These are phyloP conservation scores for Aplodontia rufa DNA, from an alignment of 2,113 vertebrate genomes.

Conservation along the genomic window DNA sequence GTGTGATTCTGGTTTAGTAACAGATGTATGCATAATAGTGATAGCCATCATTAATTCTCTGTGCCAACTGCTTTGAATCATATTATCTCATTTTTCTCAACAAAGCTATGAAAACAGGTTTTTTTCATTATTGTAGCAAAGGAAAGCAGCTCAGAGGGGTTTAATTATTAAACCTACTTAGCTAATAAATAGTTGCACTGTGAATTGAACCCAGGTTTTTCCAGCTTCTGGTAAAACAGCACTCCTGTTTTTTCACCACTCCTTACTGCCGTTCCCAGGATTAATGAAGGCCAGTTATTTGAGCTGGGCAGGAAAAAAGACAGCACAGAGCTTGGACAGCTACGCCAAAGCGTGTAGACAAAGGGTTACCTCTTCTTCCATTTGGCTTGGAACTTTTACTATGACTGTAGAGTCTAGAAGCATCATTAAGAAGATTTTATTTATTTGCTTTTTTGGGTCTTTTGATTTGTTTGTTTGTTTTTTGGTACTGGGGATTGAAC, in stretches of 20 bases:
- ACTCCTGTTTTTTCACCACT: background rate
- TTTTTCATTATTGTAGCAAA: background rate
- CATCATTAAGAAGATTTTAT: too few species aligned
- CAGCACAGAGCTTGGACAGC: background rate
- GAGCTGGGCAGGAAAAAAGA: background rate
- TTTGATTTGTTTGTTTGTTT: too few species aligned
- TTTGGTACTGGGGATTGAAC: too few species aligned
- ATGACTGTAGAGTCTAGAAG: background rate
- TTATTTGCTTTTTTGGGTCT: background rate
- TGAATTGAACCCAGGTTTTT: background rate
- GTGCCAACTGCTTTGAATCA: background rate
- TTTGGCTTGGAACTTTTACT: background rate
- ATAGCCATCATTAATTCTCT: background rate
- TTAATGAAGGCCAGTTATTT: background rate
- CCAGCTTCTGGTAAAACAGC: background rate
- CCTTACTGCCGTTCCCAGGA: background rate
- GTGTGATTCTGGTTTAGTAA: background rate
- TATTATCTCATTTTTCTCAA: constrained; percentile 6
- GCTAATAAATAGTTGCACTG: background rate
- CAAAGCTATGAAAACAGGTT: background rate
- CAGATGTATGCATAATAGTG: background rate
- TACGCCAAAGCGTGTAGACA: background rate
- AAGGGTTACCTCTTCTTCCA: background rate
- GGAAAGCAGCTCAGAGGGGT: constrained; percentile 10
- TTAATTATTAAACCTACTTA: constrained; percentile 14